phyloP scores from a whole-genome alignment of 1,140 invertebrate genomes.

The Conus betulinus region DNA sequence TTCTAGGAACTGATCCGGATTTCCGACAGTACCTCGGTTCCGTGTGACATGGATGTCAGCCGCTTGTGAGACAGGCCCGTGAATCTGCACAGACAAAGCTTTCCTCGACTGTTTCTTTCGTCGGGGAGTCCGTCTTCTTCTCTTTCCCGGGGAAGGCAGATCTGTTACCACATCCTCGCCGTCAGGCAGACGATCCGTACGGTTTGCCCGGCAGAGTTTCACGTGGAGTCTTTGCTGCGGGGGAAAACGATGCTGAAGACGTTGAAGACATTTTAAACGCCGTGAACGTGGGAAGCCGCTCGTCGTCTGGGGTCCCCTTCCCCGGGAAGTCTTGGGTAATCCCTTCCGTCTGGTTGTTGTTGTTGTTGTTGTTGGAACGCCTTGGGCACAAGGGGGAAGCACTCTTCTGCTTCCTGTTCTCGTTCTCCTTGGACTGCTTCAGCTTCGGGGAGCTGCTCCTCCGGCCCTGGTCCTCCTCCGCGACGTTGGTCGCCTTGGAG shows the following conservation, averaged over 20 bases:
- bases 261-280: not conserved
- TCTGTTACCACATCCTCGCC: not conserved
- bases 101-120: not conserved
- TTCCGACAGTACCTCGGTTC: not conserved
- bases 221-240: not conserved
- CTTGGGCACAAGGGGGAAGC: not conserved
- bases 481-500: not conserved
- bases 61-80: too few relatives aligned
- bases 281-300: not conserved
- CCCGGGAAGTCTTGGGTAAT: not conserved
- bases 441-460: slow-evolving; percentile 31
- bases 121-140: not conserved
- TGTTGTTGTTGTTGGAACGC: not conserved
- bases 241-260: not conserved
- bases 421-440: slow-evolving; percentile 36
- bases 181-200: not conserved
- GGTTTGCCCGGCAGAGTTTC: not conserved
- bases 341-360: not conserved
- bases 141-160: not conserved
- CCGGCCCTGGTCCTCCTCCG: not conserved
- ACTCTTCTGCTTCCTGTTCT: slow-evolving; percentile 31
- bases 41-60: not conserved
- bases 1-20: not conserved
- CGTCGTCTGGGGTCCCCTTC: not conserved
- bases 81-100: too few relatives aligned